Evolutionary conservation across 2,113 vertebrate genomes (phyloP).

Genomic region (Chaetura pelagica): DNA sequence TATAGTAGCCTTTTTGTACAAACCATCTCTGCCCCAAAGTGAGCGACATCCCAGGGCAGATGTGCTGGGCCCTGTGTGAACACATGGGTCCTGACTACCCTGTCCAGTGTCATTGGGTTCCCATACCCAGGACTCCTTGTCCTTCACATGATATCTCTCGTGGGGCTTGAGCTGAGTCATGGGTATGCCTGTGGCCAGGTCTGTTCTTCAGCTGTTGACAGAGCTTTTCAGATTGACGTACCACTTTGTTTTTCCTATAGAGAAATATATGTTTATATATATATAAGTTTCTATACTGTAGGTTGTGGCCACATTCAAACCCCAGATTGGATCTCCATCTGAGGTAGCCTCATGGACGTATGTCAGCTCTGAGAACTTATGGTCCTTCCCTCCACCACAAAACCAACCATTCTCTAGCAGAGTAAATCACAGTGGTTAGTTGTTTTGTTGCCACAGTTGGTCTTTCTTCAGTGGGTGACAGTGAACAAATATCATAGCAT

Average conservation of each 20-base stretch:
- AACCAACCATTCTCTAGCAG: not conserved
- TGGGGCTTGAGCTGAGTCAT: not conserved
- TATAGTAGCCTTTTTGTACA: not conserved
- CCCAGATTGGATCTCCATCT: not conserved
- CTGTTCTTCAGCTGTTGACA: not conserved
- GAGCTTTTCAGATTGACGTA: not conserved
- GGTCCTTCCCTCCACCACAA: not conserved
- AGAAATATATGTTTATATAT: no score
- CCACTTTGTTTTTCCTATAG: not conserved
- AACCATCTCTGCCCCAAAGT: not conserved
- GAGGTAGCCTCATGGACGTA: not conserved
- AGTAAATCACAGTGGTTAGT: accelerated
- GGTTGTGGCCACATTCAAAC: not conserved
- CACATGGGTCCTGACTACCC: not conserved
- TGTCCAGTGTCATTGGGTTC: not conserved
- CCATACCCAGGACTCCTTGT: not conserved
- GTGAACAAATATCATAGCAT: not conserved
- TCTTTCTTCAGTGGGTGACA: not conserved
- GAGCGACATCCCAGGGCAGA: not conserved
- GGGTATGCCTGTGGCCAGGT: not conserved
- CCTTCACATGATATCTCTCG: not conserved
- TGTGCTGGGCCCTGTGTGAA: not conserved
- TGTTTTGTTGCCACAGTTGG: not conserved
- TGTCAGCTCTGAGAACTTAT: not conserved
- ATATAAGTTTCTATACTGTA: not conserved